Percentiles rank a stretch among this genome's conserved stretches.
Conservation (phyloP, 2,888 invertebrate genomes). For the Lochmaea capreae region DNA sequence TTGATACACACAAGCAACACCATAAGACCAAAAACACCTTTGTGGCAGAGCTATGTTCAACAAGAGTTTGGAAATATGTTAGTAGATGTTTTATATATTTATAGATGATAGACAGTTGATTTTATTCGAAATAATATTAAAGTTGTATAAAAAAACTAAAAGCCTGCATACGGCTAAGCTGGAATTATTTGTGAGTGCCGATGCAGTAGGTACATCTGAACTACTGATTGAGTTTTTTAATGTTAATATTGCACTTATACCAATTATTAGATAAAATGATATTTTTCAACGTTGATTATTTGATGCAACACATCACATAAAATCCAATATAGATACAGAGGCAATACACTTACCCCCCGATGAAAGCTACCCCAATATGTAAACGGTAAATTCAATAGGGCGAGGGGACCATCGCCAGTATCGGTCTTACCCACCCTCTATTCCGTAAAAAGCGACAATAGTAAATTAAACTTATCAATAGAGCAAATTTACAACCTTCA, state of each 20-base stretch:
- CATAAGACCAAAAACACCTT: conserved; percentile 57
- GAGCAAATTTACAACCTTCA: too few species aligned
- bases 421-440: conserved; percentile 1
- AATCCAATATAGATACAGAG: conserved; percentile 31
- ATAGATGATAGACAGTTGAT: too few species aligned
- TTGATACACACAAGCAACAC: conserved; percentile 63
- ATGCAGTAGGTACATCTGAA: too few species aligned
- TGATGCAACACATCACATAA: conserved; percentile 18
- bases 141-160: too few species aligned
- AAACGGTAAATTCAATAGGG: conserved; percentile 27
- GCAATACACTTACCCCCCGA: conserved; percentile 25
- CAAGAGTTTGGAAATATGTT: conserved; percentile 3
- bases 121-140: too few species aligned
- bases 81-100: neutral
- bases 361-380: conserved; percentile 29
- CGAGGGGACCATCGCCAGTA: conserved; percentile 17
- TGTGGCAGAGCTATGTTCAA: conserved; percentile 23
- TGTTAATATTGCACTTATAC: neutral
- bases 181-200: too few species aligned
- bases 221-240: too few species aligned
- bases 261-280: neutral
- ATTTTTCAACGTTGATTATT: neutral
- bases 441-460: neutral
- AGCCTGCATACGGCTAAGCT: too few species aligned
- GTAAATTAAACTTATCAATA: neutral